Percentiles rank a stretch among this genome's conserved stretches.
Evolutionary conservation across 2,113 vertebrate species (phyloP).

Genomic region (Alectura lathami): DNA sequence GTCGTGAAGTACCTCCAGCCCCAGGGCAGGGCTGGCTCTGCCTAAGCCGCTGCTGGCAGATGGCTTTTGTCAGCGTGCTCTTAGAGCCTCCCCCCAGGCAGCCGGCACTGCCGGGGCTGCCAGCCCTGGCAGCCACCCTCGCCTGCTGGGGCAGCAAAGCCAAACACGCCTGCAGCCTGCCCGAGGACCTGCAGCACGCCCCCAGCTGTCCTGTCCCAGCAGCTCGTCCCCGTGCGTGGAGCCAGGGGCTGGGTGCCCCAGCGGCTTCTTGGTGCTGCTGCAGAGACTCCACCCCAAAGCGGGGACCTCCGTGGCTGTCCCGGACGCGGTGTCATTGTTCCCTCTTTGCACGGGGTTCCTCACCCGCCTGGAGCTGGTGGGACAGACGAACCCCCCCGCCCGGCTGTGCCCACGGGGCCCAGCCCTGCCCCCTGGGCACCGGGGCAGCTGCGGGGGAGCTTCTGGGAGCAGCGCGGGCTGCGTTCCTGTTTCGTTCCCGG

Average conservation of each 20-base stretch:
- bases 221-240: neutral
- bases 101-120: accelerated
- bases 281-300: neutral
- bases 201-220: neutral
- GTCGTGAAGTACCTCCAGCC: neutral
- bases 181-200: too few relatives aligned
- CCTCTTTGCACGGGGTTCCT: accelerated
- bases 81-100: neutral
- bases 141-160: too few relatives aligned
- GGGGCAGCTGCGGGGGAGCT: too few relatives aligned
- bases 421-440: too few relatives aligned
- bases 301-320: neutral
- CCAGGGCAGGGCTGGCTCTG: neutral
- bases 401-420: too few relatives aligned
- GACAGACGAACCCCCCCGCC: neutral
- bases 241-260: accelerated
- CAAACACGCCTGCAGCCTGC: accelerated
- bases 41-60: neutral
- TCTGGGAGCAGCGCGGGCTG: neutral
- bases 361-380: accelerated
- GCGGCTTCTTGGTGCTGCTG: neutral
- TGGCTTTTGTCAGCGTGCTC: neutral
- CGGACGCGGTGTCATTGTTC: neutral
- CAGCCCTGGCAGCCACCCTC: neutral
- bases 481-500: neutral